A percentile compares a stretch with the other conserved stretches of the same genome.
These are phyloP conservation scores for Parascotia fuliginaria DNA, from an alignment of 2,888 invertebrate genomes.

Conservation along the genomic window DNA sequence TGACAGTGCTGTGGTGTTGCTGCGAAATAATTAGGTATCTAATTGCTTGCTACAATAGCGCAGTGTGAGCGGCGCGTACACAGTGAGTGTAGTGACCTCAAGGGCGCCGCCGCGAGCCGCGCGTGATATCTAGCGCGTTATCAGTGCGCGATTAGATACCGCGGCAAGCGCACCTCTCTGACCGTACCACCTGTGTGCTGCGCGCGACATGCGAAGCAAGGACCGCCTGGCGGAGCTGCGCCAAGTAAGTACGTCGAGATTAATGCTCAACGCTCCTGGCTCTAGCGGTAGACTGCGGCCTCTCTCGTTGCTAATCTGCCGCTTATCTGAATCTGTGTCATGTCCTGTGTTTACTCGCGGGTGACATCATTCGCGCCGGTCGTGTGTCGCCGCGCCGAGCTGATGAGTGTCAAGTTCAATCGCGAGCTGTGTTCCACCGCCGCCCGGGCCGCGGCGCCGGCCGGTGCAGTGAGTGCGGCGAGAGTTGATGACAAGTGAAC, in stretches of 20 bases:
- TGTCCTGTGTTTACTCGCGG: neutral
- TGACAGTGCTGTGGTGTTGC: too few relatives aligned
- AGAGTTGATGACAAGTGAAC: too few relatives aligned
- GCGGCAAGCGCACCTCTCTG: slow-evolving; percentile 77
- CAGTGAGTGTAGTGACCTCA: slow-evolving; percentile 22
- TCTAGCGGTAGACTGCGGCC: neutral
- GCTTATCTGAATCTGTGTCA: slow-evolving; percentile 11
- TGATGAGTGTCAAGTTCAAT: too few relatives aligned
- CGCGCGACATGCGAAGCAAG: slow-evolving; percentile 73
- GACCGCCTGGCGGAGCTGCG: slow-evolving; percentile 77
- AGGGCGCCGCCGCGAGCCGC: slow-evolving; percentile 19
- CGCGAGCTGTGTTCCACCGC: too few relatives aligned
- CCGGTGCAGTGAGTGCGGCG: too few relatives aligned
- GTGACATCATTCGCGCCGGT: slow-evolving; percentile 22
- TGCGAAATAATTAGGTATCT: neutral
- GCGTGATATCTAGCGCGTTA: slow-evolving; percentile 45
- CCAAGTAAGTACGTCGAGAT: slow-evolving; percentile 60
- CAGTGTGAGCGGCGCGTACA: neutral
- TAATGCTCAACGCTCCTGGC: neutral
- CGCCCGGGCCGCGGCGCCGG: too few relatives aligned
- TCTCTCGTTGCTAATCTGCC: neutral
- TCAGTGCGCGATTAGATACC: slow-evolving; percentile 73
- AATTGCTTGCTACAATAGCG: neutral
- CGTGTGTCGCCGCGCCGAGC: neutral
- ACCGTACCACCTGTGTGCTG: slow-evolving; percentile 61